Percentiles rank a stretch among this genome's conserved stretches.
Evolutionary conservation across 2,888 invertebrate genomes (phyloP).

Genomic region (Diogma glabrata): DNA sequence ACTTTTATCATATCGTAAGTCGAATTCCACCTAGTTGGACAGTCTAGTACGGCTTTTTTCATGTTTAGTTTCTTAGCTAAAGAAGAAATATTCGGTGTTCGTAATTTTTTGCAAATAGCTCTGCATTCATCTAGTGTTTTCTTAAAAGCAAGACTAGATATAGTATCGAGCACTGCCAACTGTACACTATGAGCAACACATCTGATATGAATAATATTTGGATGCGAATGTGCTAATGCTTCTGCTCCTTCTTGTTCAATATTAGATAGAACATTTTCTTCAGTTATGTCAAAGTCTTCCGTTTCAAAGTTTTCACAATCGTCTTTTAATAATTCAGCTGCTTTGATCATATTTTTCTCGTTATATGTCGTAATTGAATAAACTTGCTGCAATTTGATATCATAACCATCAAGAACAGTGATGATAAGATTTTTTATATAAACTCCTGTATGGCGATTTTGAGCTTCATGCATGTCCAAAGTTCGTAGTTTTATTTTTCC

Average conservation of each 20-base stretch:
- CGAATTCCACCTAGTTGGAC: slow-evolving; percentile 2
- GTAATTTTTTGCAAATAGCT: slow-evolving; percentile 4
- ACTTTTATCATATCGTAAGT: not conserved
- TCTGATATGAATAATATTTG: slow-evolving; percentile 2
- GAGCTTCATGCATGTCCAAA: not conserved
- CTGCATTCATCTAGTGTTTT: not conserved
- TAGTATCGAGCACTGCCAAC: not conserved
- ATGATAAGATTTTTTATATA: not conserved
- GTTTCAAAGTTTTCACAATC: not conserved
- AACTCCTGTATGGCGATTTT: not conserved
- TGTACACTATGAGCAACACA: slow-evolving; percentile 1
- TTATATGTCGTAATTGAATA: slow-evolving; percentile 1
- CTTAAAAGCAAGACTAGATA: not conserved
- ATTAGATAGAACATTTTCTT: slow-evolving; percentile 2
- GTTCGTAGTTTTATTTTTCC: too few species aligned
- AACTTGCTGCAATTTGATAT: slow-evolving; percentile 1
- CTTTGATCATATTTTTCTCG: slow-evolving; percentile 1
- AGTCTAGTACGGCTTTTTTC: not conserved
- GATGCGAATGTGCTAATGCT: too few species aligned
- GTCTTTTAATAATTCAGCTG: not conserved
- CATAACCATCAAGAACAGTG: not conserved
- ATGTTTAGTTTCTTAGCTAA: not conserved
- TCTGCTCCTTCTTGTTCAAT: slow-evolving; percentile 1
- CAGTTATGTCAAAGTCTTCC: not conserved
- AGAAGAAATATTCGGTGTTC: not conserved